A percentile compares a stretch with the other conserved stretches of the same genome.
Evolutionary conservation across 2,113 vertebrate species (phyloP).

Genomic region (Brienomyrus brachyistius): DNA sequence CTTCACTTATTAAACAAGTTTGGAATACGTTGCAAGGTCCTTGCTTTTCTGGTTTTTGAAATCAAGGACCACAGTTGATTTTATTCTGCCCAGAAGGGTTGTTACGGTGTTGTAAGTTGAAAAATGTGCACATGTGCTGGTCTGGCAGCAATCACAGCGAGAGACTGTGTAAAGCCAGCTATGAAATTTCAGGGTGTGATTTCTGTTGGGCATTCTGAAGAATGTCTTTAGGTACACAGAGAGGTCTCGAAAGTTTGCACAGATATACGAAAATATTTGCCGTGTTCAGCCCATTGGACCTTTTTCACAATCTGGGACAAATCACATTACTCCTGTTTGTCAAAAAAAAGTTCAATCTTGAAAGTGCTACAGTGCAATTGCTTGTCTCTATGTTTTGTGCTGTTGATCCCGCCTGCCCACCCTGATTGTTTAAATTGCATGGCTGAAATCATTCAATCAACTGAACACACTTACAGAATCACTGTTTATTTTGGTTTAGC

Average conservation of each 20-base stretch:
- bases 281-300: background rate
- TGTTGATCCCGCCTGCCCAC: background rate
- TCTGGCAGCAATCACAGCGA: background rate
- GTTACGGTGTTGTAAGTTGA: constrained; percentile 14
- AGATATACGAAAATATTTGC: background rate
- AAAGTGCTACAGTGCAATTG: background rate
- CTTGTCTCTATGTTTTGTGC: background rate
- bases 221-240: background rate
- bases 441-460: background rate
- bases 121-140: constrained; percentile 11
- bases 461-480: background rate
- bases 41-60: background rate
- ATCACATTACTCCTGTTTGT: background rate
- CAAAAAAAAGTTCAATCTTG: background rate
- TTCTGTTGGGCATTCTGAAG: background rate
- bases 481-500: background rate
- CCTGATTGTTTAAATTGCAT: background rate
- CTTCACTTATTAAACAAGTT: constrained; percentile 37
- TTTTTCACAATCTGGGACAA: background rate
- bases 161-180: background rate
- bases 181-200: background rate
- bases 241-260: background rate
- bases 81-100: constrained; percentile 4
- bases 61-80: background rate
- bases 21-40: background rate